Percentiles rank a stretch among this genome's conserved stretches.
Evolutionary conservation across 2,113 vertebrate genomes (phyloP).

Genomic region (Aviceda subcristata): DNA sequence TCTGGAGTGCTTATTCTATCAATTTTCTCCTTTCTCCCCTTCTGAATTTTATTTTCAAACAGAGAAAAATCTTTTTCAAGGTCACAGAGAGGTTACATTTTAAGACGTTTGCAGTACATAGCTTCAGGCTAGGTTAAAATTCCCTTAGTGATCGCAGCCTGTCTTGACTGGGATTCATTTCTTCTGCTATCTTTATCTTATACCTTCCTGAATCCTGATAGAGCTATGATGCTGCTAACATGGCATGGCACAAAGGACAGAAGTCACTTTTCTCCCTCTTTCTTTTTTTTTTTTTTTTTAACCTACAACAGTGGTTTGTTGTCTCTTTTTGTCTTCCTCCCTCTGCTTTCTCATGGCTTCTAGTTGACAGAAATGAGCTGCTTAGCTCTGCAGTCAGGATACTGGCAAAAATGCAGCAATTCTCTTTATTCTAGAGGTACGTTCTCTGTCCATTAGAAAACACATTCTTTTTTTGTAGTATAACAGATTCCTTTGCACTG

Average conservation of each 20-base stretch:
- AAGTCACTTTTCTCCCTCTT: not conserved
- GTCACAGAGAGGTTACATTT: not conserved
- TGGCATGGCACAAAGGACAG: not conserved
- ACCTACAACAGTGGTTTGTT: not conserved
- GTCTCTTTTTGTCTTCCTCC: not conserved
- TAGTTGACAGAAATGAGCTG: not conserved
- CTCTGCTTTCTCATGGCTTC: not conserved
- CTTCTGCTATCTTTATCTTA: not conserved
- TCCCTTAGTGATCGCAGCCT: not conserved
- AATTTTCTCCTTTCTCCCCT: not conserved
- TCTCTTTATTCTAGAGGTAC: not conserved
- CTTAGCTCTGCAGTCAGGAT: not conserved
- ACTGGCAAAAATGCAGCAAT: not conserved
- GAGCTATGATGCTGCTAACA: not conserved
- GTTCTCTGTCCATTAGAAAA: not conserved
- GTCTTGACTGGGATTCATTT: not conserved
- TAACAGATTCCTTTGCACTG: not conserved
- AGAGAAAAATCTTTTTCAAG: not conserved
- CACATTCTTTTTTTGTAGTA: not conserved
- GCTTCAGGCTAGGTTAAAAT: slow-evolving; percentile 24
- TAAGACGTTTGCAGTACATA: not conserved
- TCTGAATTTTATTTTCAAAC: slow-evolving; percentile 9
- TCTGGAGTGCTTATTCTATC: not conserved
- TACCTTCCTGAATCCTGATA: not conserved
- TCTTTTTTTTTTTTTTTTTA: not conserved